Base-by-base conservation (phyloP, 2,113 vertebrate genomes). In the Trematomus loennbergii region DNA sequence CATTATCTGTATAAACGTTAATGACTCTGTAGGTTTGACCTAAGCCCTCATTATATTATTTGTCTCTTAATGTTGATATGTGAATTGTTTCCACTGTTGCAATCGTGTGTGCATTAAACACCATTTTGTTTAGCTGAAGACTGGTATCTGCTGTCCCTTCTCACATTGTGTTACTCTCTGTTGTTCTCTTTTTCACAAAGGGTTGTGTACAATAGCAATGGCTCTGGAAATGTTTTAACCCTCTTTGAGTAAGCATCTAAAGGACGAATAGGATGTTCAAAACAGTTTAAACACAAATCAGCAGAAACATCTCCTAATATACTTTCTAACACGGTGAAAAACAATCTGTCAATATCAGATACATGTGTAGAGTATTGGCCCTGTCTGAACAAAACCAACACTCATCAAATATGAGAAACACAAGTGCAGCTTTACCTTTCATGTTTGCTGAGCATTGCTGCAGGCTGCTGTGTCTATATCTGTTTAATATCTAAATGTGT, bases 401-500 rank as follows among this genome's bases (percentile, higher is more conserved):
- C 20, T 16, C 48, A 78, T 15, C 15, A 64, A 36, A 22, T 16
- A 12, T 49, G 16, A 17, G 3, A 45, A 22, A n/a, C 22, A 48
- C 18, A 8, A 10, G 29, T 60, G 22, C 45, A 50, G 29, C 46
- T 46, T 54, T 43, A 69, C 6, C 64, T 36, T 54, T 15, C 3
- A 0, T 36, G 18, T 78, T 36, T 20, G 67, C 59, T 17, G 22
- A 36, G 25, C 50, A 12, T 22, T 17, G 50, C 58, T 63, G 50
- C 58, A 22, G 75, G 50, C 58, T 63, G 55, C 46, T n/a, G 20
- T 61, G 5, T 52, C 15, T 55, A 18, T 16, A 55, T 64, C 18
- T 50, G 25, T 58, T 79, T n/a, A 49, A 55, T 25, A 36, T 71
- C 40, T 40, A 40, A 63, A 22, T 40, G 50, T 36, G 54, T 60